phyloP scores from a whole-genome alignment of 2,797 vertebrate genomes.

The Chanos chanos region DNA sequence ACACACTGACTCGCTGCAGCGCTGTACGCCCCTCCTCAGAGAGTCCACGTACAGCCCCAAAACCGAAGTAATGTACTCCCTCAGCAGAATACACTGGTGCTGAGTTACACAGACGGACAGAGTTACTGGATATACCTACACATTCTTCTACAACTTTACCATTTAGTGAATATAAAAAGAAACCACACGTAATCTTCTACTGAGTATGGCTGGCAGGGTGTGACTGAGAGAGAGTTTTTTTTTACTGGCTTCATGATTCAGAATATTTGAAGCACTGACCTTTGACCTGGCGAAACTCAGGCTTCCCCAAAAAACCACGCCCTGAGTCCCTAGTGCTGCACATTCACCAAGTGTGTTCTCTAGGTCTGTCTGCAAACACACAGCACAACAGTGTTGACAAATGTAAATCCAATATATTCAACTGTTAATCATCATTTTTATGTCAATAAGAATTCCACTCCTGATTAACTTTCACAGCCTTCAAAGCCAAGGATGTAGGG shows the following conservation, averaged over 20 bases:
- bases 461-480: too few relatives aligned
- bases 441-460: too few relatives aligned
- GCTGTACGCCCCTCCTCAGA: slow-evolving; percentile 62
- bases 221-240: not conserved
- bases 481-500: too few relatives aligned
- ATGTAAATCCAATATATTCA: too few relatives aligned
- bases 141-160: too few relatives aligned
- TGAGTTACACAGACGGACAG: slow-evolving; percentile 44
- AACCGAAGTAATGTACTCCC: slow-evolving; percentile 66
- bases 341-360: slow-evolving; percentile 83
- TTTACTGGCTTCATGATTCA: not conserved
- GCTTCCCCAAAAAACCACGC: slow-evolving; percentile 84
- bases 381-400: not conserved
- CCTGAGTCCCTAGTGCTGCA: slow-evolving; percentile 79
- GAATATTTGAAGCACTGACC: slow-evolving; percentile 60
- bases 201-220: not conserved
- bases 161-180: not conserved
- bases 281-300: slow-evolving; percentile 68
- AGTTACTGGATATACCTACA: not conserved
- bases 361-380: slow-evolving; percentile 73
- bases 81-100: slow-evolving; percentile 76
- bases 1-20: slow-evolving; percentile 74
- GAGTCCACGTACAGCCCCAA: slow-evolving; percentile 76
- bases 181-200: not conserved
- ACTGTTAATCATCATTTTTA: too few relatives aligned